phyloP scores from a whole-genome alignment of 1,140 invertebrate species.

The Trichonephila clavipes region DNA sequence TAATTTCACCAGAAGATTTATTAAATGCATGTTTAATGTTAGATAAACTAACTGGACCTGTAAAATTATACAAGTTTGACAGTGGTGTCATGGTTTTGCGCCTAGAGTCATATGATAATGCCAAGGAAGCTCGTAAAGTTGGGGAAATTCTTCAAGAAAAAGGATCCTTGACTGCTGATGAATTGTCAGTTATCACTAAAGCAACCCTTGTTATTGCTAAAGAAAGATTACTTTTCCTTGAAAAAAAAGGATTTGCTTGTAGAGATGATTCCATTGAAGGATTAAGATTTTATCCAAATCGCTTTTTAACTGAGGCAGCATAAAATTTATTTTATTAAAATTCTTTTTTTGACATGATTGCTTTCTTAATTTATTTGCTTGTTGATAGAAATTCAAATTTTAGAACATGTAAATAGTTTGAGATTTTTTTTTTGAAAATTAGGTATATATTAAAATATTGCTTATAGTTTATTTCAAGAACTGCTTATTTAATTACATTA shows the following conservation, averaged over 20 bases:
- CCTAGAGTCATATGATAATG: constrained; percentile 88
- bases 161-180: constrained; percentile 89
- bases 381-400: not conserved
- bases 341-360: not conserved
- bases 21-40: constrained; percentile 90
- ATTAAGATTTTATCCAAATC: constrained; percentile 94
- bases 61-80: constrained; percentile 90
- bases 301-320: constrained; percentile 83
- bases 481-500: too few species aligned
- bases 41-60: constrained; percentile 84
- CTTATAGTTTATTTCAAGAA: too few species aligned
- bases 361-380: not conserved
- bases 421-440: not conserved
- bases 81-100: constrained; percentile 95
- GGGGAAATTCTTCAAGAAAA: constrained; percentile 86
- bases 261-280: constrained; percentile 97
- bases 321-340: not conserved
- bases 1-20: constrained; percentile 96
- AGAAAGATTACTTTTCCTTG: constrained; percentile 91
- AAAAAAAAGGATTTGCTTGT: constrained; percentile 91
- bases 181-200: constrained; percentile 89
- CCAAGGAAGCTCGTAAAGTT: constrained; percentile 87
- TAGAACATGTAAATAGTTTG: not conserved
- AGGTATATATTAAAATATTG: not conserved
- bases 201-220: constrained; percentile 94